phyloP scores from a whole-genome alignment of 2,113 vertebrate genomes.

The Ptychochromis oligacanthus region DNA sequence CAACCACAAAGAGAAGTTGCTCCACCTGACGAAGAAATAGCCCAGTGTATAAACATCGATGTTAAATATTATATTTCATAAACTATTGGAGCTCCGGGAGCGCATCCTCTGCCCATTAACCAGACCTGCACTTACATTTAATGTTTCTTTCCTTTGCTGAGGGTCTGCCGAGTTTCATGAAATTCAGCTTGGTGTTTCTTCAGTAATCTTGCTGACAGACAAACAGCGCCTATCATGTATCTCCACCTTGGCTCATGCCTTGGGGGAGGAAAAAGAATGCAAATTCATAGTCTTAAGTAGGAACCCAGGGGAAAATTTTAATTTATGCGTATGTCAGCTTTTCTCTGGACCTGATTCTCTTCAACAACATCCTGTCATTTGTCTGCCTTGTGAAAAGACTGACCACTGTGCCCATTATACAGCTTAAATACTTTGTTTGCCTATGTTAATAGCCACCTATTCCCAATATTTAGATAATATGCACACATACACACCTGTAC shows the following conservation, averaged over 20 bases:
- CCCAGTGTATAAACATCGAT: not conserved
- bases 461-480: not conserved
- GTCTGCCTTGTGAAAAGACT: not conserved
- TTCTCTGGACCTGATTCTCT: not conserved
- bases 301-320: not conserved
- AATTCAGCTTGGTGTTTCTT: not conserved
- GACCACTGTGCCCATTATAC: not conserved
- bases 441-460: slow-evolving; percentile 6
- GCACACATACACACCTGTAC: not conserved
- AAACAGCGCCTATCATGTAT: not conserved
- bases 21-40: not conserved
- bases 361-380: not conserved
- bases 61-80: not conserved
- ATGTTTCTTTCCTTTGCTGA: not conserved
- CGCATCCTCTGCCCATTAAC: not conserved
- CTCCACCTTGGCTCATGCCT: not conserved
- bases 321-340: not conserved
- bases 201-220: not conserved
- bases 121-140: not conserved
- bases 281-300: not conserved
- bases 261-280: not conserved
- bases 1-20: not conserved
- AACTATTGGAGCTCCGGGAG: not conserved
- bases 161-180: not conserved
- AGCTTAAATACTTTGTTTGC: not conserved